Conservation (phyloP, 2,888 invertebrate species). For the Agriopis marginaria region DNA sequence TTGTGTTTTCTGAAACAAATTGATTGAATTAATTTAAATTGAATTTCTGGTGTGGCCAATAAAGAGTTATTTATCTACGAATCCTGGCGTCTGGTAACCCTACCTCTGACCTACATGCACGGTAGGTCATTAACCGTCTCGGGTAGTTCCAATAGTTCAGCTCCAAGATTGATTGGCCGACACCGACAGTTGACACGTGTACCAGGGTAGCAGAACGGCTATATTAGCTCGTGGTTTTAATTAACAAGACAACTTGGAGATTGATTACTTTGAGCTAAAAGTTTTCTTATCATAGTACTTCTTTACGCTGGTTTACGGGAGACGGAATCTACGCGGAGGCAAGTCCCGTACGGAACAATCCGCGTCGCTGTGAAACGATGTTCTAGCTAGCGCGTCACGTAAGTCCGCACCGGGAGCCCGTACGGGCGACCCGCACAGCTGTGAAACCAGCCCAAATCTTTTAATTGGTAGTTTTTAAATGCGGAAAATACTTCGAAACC, state of each 20-base stretch:
- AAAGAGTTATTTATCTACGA: neutral
- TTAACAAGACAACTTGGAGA: constrained; percentile 14
- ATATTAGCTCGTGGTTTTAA: constrained; percentile 17
- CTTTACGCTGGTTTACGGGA: too few relatives aligned
- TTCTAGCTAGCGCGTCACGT: too few relatives aligned
- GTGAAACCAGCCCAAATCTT: neutral
- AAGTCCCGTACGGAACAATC: too few relatives aligned
- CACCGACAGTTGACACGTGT: constrained; percentile 20
- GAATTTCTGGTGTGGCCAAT: too few relatives aligned
- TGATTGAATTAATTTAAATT: too few relatives aligned
- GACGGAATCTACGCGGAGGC: too few relatives aligned
- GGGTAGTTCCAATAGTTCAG: constrained; percentile 18
- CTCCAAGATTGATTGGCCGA: constrained; percentile 22
- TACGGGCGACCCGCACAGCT: too few relatives aligned
- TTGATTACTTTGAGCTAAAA: constrained; percentile 10
- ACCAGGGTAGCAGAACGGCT: neutral
- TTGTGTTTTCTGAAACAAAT: too few relatives aligned
- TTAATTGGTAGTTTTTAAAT: neutral
- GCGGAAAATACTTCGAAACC: constrained; percentile 15
- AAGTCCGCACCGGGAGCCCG: too few relatives aligned
- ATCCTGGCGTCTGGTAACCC: neutral
- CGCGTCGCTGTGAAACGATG: too few relatives aligned
- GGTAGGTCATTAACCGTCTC: constrained; percentile 25
- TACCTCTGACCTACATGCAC: constrained; percentile 23
- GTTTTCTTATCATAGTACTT: neutral